Evolutionary conservation across 2,113 vertebrate species (phyloP).

Genomic region (Rhodinocichla rosea): DNA sequence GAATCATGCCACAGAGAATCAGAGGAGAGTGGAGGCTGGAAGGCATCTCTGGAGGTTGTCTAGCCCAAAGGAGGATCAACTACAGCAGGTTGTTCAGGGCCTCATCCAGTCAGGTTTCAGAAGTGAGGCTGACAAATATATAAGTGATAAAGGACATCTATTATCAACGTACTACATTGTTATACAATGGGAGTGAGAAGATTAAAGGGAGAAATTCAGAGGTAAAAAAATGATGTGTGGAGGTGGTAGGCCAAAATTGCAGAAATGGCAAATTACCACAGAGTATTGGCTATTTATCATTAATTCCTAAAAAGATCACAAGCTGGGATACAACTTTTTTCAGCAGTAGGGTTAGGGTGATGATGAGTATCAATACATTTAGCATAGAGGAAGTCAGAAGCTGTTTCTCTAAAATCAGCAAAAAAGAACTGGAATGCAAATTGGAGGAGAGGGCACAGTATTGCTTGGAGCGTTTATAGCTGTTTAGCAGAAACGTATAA

Average conservation of each 20-base stretch:
- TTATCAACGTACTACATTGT: neutral
- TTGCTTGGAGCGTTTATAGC: neutral
- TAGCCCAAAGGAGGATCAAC: neutral
- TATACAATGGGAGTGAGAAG: neutral
- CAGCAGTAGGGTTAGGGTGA: neutral
- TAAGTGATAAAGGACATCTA: rapidly evolving
- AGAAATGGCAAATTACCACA: neutral
- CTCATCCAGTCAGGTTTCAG: neutral
- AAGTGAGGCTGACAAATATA: neutral
- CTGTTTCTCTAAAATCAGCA: neutral
- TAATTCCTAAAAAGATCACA: neutral
- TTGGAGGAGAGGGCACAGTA: neutral
- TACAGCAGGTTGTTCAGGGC: neutral
- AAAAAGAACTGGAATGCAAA: neutral
- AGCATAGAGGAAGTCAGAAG: neutral
- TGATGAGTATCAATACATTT: neutral
- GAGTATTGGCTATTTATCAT: neutral
- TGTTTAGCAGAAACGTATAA: neutral
- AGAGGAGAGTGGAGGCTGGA: neutral
- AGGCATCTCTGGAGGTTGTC: neutral
- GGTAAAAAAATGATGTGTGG: neutral
- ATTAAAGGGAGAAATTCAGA: neutral
- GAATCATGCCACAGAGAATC: neutral
- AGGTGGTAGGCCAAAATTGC: neutral
- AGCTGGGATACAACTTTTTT: neutral